Evolutionary conservation across 2,888 invertebrate genomes (phyloP).

Genomic region (Pandemis heparana): DNA sequence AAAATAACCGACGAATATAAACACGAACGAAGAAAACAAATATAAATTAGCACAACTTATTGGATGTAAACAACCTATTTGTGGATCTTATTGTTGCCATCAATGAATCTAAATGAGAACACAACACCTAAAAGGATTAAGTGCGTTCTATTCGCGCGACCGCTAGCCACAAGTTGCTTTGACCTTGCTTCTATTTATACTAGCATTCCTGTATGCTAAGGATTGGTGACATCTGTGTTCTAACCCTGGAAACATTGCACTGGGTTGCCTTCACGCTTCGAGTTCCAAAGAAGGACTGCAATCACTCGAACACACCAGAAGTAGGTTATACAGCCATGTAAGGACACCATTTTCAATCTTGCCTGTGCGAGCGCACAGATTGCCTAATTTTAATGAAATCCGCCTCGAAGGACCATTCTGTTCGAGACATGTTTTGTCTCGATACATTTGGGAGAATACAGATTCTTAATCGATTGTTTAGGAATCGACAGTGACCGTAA

Average conservation of each 20-base stretch:
- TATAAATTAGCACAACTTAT: not conserved
- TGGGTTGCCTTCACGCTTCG: conserved; percentile 41
- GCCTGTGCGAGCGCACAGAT: conserved; percentile 14
- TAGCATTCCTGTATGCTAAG: conserved; percentile 57
- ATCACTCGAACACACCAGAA: conserved; percentile 28
- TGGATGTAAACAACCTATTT: conserved; percentile 1
- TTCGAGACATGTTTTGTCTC: not conserved
- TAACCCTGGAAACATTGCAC: conserved; percentile 46
- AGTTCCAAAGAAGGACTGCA: conserved; percentile 40
- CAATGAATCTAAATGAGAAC: conserved; percentile 29
- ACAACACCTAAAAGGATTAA: conserved; percentile 47
- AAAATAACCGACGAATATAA: too few relatives aligned
- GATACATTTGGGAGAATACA: not conserved
- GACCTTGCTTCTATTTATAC: conserved; percentile 76
- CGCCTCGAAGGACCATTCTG: conserved; percentile 21
- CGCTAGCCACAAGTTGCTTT: conserved; percentile 53
- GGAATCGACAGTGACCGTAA: not conserved
- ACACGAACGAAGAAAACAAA: not conserved
- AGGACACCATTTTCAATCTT: conserved; percentile 35
- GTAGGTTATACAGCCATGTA: conserved; percentile 39
- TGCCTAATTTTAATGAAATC: conserved; percentile 38
- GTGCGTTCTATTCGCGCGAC: conserved; percentile 44
- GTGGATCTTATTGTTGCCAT: conserved; percentile 6
- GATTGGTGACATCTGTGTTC: conserved; percentile 63
- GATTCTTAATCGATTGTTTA: not conserved